Evolutionary conservation across 2,888 invertebrate species (phyloP).

Genomic region (Carpatolechia fugitivella): DNA sequence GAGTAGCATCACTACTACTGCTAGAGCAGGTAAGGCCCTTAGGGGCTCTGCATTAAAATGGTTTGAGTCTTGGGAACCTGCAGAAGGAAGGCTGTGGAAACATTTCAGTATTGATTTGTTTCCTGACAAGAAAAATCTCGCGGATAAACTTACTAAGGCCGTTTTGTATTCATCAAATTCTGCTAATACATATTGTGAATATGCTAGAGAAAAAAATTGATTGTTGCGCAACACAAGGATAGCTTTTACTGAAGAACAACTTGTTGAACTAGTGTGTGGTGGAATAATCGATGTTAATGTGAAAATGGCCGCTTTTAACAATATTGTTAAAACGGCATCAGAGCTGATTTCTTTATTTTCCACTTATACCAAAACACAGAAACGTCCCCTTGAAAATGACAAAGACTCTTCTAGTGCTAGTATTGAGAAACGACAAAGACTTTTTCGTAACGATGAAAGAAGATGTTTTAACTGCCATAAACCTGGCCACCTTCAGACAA

Average conservation of each 20-base stretch:
- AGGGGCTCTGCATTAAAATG: constrained; percentile 26
- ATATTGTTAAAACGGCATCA: constrained; percentile 22
- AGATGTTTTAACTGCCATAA: constrained; percentile 17
- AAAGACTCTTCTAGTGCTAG: too few species aligned
- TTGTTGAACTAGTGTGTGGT: constrained; percentile 26
- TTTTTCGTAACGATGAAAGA: background rate
- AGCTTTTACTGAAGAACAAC: constrained; percentile 21
- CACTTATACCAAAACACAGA: constrained; percentile 24
- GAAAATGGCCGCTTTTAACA: constrained; percentile 29
- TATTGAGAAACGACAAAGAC: background rate
- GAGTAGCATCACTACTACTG: constrained; percentile 19
- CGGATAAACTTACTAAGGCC: constrained; percentile 23
- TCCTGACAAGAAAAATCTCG: constrained; percentile 19
- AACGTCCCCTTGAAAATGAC: constrained; percentile 16
- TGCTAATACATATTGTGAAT: constrained; percentile 24
- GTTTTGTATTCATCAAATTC: constrained; percentile 23
- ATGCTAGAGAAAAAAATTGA: constrained; percentile 26
- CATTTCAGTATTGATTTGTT: constrained; percentile 18
- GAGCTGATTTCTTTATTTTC: constrained; percentile 28
- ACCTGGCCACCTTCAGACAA: constrained; percentile 14
- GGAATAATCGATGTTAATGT: constrained; percentile 25
- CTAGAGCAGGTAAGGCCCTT: constrained; percentile 30
- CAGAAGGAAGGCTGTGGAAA: constrained; percentile 17
- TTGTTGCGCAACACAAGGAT: constrained; percentile 22
- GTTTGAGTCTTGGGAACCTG: constrained; percentile 22